Base-by-base conservation (phyloP, 2,888 invertebrate species). In the Drosophila greeni region DNA sequence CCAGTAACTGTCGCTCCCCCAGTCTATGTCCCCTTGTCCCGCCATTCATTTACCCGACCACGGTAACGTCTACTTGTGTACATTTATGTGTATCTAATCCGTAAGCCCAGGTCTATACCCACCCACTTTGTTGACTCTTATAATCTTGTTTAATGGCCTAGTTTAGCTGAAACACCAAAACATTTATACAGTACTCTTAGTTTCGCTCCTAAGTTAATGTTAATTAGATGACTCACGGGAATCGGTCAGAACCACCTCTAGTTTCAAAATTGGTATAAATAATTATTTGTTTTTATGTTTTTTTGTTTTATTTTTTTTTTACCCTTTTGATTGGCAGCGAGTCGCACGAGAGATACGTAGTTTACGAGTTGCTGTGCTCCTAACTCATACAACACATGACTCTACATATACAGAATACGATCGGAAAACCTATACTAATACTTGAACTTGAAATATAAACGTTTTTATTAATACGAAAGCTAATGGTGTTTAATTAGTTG, bases 381-480 rank as follows among this genome's bases (percentile, higher is more conserved):
- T 16, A 43, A 56, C 36, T 68, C 49, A 57, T 33, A 36, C 54
- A 51, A 40, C 52, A 57, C 31, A 61, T 67, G 62, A 49, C 66
- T 64, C 57, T 56, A 72, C 58, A 56, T 59, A 58, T 64, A 73
- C 53, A 12, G 40, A 54, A 51, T 61, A 34, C 51, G 65, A 62
- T 48, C 36, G 56, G 42, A 61, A 51, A 70, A 37, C 26, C 34
- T 56, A 66, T 80, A 67, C 67, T 70, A 61, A 76, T 72, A 80
- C 74, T 74, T 74, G 56, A 76, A 69, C 55, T 67, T 66, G 66
- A 78, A 83, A 81, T 78, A 81, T 81, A 79, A 83, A 81, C 62
- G 79, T 83, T 79, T 79, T 79, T 79, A 79, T 83, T 78, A 78
- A 78, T 70, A 52, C 53, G 53, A 40, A 61, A 26, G 4, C 16